Evolutionary conservation across 2,888 invertebrate genomes (phyloP).

Genomic region (Ctenicera cuprea): DNA sequence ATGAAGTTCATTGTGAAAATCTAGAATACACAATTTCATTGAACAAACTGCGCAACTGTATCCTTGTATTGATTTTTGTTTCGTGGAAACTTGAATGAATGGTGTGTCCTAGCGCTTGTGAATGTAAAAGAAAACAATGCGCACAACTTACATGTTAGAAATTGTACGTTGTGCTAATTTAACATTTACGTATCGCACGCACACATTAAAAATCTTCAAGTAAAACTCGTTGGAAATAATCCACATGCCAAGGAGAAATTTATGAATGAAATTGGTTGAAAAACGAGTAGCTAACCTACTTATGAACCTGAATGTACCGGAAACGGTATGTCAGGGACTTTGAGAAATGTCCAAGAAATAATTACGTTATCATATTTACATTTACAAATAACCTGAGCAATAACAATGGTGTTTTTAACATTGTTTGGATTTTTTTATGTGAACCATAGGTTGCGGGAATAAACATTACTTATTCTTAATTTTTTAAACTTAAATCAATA

Average conservation of each 20-base stretch:
- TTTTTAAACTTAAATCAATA: too few species aligned
- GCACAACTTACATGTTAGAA: background rate
- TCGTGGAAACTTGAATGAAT: constrained; percentile 44
- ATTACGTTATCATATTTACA: constrained; percentile 45
- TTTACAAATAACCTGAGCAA: constrained; percentile 16
- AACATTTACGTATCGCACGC: constrained; percentile 3
- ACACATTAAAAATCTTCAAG: constrained; percentile 28
- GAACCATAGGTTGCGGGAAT: too few species aligned
- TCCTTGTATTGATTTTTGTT: constrained; percentile 43
- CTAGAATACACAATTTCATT: constrained; percentile 29
- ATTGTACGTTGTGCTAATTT: constrained; percentile 14
- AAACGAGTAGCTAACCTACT: constrained; percentile 45
- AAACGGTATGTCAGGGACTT: constrained; percentile 39
- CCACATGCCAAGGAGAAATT: constrained; percentile 35
- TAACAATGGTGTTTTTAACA: constrained; percentile 16
- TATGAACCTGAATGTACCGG: constrained; percentile 43
- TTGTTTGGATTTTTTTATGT: background rate
- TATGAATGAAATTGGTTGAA: constrained; percentile 48
- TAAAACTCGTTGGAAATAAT: constrained; percentile 33
- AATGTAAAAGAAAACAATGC: constrained; percentile 39
- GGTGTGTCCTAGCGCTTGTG: constrained; percentile 33
- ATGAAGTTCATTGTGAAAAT: constrained; percentile 37
- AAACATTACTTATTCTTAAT: too few species aligned
- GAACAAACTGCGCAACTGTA: constrained; percentile 40
- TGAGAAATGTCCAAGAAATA: constrained; percentile 45